These are phyloP conservation scores for Petroica traversi DNA, from an alignment of 2,113 vertebrate species.

Conservation along the genomic window DNA sequence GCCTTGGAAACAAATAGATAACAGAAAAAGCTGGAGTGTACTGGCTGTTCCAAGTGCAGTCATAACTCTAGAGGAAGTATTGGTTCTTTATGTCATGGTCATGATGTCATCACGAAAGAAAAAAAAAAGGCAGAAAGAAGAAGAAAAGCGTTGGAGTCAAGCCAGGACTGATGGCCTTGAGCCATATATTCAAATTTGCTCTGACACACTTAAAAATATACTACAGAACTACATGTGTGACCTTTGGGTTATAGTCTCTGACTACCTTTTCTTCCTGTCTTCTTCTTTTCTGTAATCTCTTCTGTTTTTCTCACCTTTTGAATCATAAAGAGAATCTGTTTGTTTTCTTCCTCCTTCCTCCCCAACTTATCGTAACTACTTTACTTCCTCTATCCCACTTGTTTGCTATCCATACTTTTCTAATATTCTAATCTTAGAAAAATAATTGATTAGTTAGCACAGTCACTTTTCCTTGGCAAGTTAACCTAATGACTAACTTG, in stretches of 20 bases:
- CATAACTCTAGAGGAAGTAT: neutral
- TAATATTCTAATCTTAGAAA: neutral
- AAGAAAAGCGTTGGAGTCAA: neutral
- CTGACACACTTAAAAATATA: neutral
- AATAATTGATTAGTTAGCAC: neutral
- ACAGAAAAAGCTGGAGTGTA: neutral
- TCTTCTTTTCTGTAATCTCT: neutral
- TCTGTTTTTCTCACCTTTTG: neutral
- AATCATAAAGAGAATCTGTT: neutral
- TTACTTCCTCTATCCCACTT: neutral
- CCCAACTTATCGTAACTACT: neutral
- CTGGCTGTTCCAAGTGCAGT: neutral
- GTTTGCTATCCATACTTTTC: neutral
- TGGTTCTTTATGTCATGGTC: neutral
- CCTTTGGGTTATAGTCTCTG: neutral
- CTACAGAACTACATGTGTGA: neutral
- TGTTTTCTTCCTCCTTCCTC: neutral
- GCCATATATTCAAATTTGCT: neutral
- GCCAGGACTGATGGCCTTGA: neutral
- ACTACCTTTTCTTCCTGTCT: neutral
- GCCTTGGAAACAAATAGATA: neutral
- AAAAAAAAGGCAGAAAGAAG: no score
- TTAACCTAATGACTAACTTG: neutral
- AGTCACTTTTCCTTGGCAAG: neutral
- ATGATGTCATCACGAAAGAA: neutral